Percentiles rank a stretch among this genome's conserved stretches.
Conservation (phyloP, 2,113 vertebrate species). For the Mellivora capensis region DNA sequence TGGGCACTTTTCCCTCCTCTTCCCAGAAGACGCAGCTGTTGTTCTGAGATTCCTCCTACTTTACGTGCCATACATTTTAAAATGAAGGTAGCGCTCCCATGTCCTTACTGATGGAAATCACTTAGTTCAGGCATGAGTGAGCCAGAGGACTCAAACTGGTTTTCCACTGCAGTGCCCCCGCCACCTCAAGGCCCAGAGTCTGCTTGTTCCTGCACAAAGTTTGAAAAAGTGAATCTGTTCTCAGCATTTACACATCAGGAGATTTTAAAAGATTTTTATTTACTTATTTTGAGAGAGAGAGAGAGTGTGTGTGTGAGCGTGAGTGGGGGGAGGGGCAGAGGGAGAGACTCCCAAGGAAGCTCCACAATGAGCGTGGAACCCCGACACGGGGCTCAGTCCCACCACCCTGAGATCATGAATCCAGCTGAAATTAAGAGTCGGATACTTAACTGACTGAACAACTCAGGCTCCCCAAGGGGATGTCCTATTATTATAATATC, state of each 20-base stretch:
- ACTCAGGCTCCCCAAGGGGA: background rate
- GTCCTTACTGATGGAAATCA: background rate
- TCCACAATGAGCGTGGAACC: too few species aligned
- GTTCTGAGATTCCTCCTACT: background rate
- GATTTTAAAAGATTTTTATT: background rate
- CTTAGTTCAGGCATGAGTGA: background rate
- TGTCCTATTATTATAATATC: rapidly evolving
- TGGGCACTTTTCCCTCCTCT: background rate
- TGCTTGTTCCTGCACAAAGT: background rate
- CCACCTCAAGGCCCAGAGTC: background rate
- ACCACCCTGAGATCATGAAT: background rate
- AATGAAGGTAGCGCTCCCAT: background rate
- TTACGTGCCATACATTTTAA: rapidly evolving
- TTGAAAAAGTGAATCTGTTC: background rate
- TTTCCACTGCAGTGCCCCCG: background rate
- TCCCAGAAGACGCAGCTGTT: background rate
- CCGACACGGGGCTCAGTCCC: background rate
- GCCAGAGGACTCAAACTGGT: background rate
- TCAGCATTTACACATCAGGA: background rate
- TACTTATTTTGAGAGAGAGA: background rate
- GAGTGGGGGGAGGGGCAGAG: background rate
- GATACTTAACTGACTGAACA: background rate
- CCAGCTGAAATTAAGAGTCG: background rate
- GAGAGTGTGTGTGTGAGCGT: background rate
- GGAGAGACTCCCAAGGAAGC: background rate